phyloP scores from a whole-genome alignment of 2,888 invertebrate species.

The Eucera pruinosa region DNA sequence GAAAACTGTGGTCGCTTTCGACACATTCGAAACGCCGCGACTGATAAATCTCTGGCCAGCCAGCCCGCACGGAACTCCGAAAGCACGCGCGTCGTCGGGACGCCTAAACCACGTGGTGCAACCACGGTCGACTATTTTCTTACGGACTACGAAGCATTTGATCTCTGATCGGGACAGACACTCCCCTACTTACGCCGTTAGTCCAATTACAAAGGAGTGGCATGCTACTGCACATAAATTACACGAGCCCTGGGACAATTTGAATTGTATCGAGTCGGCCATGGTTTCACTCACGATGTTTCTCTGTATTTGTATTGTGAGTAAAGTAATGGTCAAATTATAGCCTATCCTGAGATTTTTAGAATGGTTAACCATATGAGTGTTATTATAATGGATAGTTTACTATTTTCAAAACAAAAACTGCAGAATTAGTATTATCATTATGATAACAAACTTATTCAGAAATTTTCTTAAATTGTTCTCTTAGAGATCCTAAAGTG shows the following conservation, averaged over 20 bases:
- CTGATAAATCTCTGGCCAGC: conserved; percentile 56
- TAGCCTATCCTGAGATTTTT: not conserved
- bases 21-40: conserved; percentile 44
- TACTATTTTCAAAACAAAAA: too few species aligned
- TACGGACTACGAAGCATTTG: conserved; percentile 52
- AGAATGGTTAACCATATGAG: too few species aligned
- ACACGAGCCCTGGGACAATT: conserved; percentile 14
- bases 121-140: conserved; percentile 48
- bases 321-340: conserved; percentile 6
- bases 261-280: conserved; percentile 19
- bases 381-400: not conserved
- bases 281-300: conserved; percentile 4
- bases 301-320: conserved; percentile 6
- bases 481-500: too few species aligned
- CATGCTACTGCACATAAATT: conserved; percentile 44
- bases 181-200: conserved; percentile 43
- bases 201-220: conserved; percentile 54
- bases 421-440: too few species aligned
- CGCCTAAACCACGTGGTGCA: conserved; percentile 41
- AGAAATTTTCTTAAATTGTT: too few species aligned
- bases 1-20: conserved; percentile 58
- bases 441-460: too few species aligned
- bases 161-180: conserved; percentile 49
- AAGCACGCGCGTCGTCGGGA: conserved; percentile 44
- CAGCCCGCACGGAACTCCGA: conserved; percentile 26